phyloP scores from a whole-genome alignment of 2,888 invertebrate species.

The Epiblema foenella region DNA sequence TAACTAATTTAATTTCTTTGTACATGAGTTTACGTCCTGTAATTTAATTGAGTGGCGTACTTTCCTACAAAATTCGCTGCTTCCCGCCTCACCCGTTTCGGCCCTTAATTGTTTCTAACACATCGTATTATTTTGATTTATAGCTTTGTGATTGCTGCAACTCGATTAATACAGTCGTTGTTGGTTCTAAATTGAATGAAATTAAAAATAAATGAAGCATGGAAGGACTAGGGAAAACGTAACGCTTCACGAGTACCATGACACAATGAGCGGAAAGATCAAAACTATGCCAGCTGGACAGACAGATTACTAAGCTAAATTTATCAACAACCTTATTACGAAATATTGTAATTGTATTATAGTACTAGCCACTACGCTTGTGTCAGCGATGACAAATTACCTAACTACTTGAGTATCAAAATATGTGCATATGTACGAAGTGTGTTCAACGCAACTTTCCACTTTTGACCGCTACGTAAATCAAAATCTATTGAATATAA shows the following conservation, averaged over 20 bases:
- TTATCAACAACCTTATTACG: not conserved
- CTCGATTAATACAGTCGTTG: conserved; percentile 77
- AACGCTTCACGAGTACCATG: conserved; percentile 2
- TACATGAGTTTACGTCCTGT: conserved; percentile 50
- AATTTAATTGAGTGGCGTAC: conserved; percentile 53
- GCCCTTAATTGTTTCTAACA: conserved; percentile 76
- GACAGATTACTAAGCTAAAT: not conserved
- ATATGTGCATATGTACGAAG: too few species aligned
- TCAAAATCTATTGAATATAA: too few species aligned
- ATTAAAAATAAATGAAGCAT: conserved; percentile 76
- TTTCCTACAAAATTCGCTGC: conserved; percentile 47
- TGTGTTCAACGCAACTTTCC: too few species aligned
- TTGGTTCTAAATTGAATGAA: conserved; percentile 78
- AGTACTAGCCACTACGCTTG: too few species aligned
- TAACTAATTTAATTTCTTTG: conserved; percentile 42
- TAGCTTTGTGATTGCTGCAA: conserved; percentile 81
- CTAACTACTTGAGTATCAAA: not conserved
- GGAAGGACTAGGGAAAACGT: conserved; percentile 54
- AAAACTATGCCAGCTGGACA: not conserved
- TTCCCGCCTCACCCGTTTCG: conserved; percentile 68
- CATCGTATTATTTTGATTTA: conserved; percentile 83
- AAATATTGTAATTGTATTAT: not conserved
- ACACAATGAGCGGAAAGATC: conserved; percentile 1
- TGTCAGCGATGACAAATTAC: not conserved
- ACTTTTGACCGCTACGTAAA: too few species aligned